phyloP scores from a whole-genome alignment of 2,888 invertebrate species.

The Tolmerus cingulatus region DNA sequence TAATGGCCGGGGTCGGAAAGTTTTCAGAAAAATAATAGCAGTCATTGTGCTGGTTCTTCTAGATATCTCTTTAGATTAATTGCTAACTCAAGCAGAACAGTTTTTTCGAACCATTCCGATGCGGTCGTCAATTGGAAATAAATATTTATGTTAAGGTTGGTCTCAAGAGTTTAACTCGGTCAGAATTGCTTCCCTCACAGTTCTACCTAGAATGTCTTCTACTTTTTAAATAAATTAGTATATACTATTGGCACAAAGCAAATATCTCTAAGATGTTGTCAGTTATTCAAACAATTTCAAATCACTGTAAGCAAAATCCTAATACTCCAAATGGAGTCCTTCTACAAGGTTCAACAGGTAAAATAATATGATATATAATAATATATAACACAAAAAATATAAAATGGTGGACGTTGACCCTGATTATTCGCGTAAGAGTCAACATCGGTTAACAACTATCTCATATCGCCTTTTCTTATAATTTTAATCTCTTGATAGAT shows the following conservation, averaged over 20 bases:
- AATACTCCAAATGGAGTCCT: too few relatives aligned
- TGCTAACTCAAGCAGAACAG: background rate
- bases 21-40: background rate
- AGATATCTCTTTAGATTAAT: background rate
- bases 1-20: background rate
- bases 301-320: too few relatives aligned
- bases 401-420: too few relatives aligned
- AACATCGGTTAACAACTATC: too few relatives aligned
- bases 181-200: background rate
- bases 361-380: too few relatives aligned
- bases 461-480: too few relatives aligned
- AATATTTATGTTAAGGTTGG: background rate
- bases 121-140: background rate
- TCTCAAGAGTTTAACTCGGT: background rate
- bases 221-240: background rate
- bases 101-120: background rate
- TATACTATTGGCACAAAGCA: background rate
- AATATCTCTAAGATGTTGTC: background rate
- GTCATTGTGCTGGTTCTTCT: background rate
- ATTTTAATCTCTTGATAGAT: too few relatives aligned
- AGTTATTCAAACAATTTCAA: background rate
- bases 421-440: too few relatives aligned
- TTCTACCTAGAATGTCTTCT: background rate
- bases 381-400: too few relatives aligned
- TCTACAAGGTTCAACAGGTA: too few relatives aligned